Evolutionary conservation across 2,797 vertebrate species (phyloP), one percentile per base, ranked within the genome.

Genomic region (Octomys mimax): DNA sequence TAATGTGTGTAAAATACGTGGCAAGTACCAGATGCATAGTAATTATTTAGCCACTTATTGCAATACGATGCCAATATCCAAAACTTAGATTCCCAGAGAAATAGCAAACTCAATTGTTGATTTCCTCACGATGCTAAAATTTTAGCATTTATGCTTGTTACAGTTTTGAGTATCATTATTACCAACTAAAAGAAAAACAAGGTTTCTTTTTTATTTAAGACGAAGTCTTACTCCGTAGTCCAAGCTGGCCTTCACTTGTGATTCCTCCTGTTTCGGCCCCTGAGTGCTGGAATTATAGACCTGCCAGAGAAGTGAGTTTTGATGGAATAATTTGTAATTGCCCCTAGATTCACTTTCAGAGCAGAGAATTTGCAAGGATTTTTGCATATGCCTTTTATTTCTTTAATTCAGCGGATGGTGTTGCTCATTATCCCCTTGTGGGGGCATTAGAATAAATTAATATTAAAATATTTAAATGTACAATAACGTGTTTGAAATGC

Each of bases 401-500:
- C 5, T 94, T 68, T 97, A 98, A 96, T 75, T 91, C 78, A 52
- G 70, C 4, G 93, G 97, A 92, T 96, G 92, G 46, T 96, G 77
- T 9, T 42, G 89, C 62, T 98, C 91, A 96, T 98, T 98, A 98
- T 95, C 97, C 95, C 95, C 88, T 97, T 85, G 97, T 93, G 96
- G 83, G 92, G 1, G 0, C 0, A 97, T 98, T 98, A 95, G 93
- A 98, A 98, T 98, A 98, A 95, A 98, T 98, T 95, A 98, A 98
- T 98, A 98, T 98, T 98, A 96, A 98, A 98, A 98, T 98, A 98
- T 98, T 98, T 96, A 98, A 98, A 98, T 98, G 80, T n/a, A 96
- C 91, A 98, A 95, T 87, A 96, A 97, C 92, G 93, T 9, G 11
- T 97, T 98, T 87, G 91, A 92, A 91, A 97, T 94, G 95, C 86